phyloP scores from a whole-genome alignment of 1,140 invertebrate species.

The Sitobion miscanthi region DNA sequence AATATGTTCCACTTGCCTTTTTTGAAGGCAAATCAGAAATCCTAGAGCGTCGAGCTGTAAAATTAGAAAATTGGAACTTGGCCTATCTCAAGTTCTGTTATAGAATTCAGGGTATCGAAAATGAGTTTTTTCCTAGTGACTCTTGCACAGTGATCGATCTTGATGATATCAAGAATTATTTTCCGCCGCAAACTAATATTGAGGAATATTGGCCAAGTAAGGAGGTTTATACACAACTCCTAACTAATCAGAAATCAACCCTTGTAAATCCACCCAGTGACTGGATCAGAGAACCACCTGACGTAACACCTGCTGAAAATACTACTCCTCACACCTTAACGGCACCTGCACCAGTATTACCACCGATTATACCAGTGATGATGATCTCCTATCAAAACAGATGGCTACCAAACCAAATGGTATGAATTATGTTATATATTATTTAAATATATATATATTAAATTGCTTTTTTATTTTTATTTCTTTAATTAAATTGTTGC shows the following conservation, averaged over 20 bases:
- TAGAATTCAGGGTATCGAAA: conserved; percentile 89
- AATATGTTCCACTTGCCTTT: conserved; percentile 91
- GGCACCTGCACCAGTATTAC: background rate
- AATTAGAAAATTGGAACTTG: conserved; percentile 87
- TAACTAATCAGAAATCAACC: conserved; percentile 64
- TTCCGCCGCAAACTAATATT: conserved; percentile 84
- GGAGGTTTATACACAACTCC: conserved; percentile 77
- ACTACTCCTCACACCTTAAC: conserved; percentile 4
- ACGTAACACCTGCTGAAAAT: conserved; percentile 31
- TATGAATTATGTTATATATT: background rate
- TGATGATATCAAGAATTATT: conserved; percentile 88
- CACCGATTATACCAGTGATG: background rate
- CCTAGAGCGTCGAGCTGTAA: conserved; percentile 82
- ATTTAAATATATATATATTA: too few species aligned
- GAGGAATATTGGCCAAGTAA: conserved; percentile 91
- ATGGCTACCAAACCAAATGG: conserved; percentile 24
- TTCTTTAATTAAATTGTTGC: background rate
- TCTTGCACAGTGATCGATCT: conserved; percentile 87
- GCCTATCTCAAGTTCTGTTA: conserved; percentile 93
- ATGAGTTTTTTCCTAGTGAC: conserved; percentile 88
- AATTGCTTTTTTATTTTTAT: background rate
- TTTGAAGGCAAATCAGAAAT: conserved; percentile 92
- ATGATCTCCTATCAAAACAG: conserved; percentile 30
- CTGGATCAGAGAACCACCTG: conserved; percentile 59
- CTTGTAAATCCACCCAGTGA: conserved; percentile 32